These are phyloP conservation scores for Pleuronectes platessa DNA, from an alignment of 2,113 vertebrate genomes.

Conservation along the genomic window DNA sequence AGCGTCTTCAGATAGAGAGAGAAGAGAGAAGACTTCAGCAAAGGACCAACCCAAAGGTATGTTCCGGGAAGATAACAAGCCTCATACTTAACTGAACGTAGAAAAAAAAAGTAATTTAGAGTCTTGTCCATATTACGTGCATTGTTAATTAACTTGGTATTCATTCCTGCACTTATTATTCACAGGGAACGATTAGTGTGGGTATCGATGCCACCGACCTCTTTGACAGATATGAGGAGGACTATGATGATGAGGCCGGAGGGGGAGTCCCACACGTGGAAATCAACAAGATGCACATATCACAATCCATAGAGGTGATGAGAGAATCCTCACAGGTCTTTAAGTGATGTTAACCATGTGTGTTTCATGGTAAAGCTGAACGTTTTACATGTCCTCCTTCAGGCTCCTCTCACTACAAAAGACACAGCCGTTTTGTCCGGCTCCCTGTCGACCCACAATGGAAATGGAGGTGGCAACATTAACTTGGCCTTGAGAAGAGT, in stretches of 20 bases:
- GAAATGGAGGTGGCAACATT: conserved; percentile 95
- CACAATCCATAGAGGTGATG: conserved; percentile 97
- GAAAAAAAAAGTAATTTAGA: neutral
- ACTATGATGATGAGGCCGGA: conserved; percentile 88
- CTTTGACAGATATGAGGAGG: conserved; percentile 96
- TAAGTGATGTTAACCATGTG: neutral
- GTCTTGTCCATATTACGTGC: neutral
- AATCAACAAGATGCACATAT: conserved; percentile 99
- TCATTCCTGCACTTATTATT: conserved; percentile 2
- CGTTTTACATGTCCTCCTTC: neutral
- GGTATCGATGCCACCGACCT: conserved; percentile 98
- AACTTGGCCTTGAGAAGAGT: conserved; percentile 91
- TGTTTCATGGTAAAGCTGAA: neutral
- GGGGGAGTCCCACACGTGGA: conserved; percentile 92
- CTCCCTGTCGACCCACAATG: conserved; percentile 97
- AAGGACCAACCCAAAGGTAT: conserved; percentile 97
- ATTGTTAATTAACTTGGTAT: neutral
- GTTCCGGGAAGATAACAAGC: conserved; percentile 13
- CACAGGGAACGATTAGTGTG: conserved; percentile 95
- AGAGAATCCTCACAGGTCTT: neutral
- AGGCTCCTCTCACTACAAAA: conserved; percentile 95
- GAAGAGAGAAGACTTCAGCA: conserved; percentile 95
- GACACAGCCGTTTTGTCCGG: conserved; percentile 96
- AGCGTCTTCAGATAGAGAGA: conserved; percentile 93
- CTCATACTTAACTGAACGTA: neutral